phyloP scores from a whole-genome alignment of 2,113 vertebrate species.

The Albula glossodonta region DNA sequence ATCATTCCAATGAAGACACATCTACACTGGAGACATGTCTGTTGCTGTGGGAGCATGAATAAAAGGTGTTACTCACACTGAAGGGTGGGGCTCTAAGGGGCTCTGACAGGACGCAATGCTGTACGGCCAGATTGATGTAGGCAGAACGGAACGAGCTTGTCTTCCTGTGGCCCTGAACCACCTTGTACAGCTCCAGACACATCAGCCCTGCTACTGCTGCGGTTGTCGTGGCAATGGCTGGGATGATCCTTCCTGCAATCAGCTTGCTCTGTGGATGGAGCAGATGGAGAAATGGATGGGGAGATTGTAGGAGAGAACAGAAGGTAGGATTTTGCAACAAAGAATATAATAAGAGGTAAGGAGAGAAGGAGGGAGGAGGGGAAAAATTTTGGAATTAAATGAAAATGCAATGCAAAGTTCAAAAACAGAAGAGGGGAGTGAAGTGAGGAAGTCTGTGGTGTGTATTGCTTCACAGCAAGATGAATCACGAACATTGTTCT shows the following conservation, averaged over 20 bases:
- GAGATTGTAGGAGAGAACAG: background rate
- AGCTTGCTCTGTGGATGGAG: constrained; percentile 75
- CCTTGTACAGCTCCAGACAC: constrained; percentile 85
- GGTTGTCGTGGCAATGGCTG: constrained; percentile 85
- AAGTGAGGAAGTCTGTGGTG: background rate
- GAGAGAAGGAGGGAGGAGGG: background rate
- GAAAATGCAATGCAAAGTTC: background rate
- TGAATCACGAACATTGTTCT: background rate
- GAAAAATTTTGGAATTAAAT: background rate
- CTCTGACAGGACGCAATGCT: constrained; percentile 50
- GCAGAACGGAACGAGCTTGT: constrained; percentile 67
- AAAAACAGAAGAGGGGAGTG: background rate
- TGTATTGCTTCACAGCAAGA: background rate
- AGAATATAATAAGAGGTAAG: too few relatives aligned
- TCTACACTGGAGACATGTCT: too few relatives aligned
- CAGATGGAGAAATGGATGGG: background rate
- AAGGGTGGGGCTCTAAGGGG: constrained; percentile 37
- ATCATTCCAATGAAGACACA: too few relatives aligned
- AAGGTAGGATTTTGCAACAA: background rate
- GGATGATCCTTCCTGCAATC: constrained; percentile 80
- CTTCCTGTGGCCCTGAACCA: constrained; percentile 66
- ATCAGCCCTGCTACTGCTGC: constrained; percentile 79
- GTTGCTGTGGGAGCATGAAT: background rate
- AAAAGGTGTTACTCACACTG: constrained; percentile 53
- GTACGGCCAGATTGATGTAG: constrained; percentile 65